phyloP scores from a whole-genome alignment of 2,113 vertebrate genomes.

The Chaetops frenatus region DNA sequence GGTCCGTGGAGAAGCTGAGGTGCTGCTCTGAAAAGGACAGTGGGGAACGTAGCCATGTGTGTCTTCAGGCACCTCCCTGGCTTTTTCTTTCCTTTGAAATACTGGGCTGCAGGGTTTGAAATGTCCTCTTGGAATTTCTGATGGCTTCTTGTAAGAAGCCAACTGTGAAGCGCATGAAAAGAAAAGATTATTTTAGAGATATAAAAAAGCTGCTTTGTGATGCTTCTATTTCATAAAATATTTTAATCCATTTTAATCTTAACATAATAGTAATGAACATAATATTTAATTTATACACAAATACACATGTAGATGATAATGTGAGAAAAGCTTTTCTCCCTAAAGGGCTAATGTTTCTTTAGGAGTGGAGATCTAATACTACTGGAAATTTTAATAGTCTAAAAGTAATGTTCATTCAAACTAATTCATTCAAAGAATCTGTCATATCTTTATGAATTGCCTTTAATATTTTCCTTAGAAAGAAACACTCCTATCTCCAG shows the following conservation, averaged over 20 bases:
- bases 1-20: background rate
- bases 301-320: background rate
- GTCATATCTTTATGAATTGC: background rate
- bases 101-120: conserved; percentile 1
- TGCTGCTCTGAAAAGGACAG: background rate
- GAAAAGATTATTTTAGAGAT: background rate
- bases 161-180: conserved; percentile 13
- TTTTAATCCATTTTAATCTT: background rate
- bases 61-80: background rate
- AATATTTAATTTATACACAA: background rate
- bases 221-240: background rate
- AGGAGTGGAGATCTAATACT: background rate
- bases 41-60: conserved; percentile 37
- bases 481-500: background rate
- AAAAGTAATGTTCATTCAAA: background rate
- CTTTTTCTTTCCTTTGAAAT: conserved; percentile 30
- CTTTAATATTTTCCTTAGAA: background rate
- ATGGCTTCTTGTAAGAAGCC: background rate
- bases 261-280: background rate
- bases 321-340: background rate
- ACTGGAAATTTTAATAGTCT: background rate
- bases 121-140: conserved; percentile 4
- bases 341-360: background rate
- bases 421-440: background rate
- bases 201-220: background rate